phyloP scores from a whole-genome alignment of 2,888 invertebrate genomes.

The Rhodophaea formosa region DNA sequence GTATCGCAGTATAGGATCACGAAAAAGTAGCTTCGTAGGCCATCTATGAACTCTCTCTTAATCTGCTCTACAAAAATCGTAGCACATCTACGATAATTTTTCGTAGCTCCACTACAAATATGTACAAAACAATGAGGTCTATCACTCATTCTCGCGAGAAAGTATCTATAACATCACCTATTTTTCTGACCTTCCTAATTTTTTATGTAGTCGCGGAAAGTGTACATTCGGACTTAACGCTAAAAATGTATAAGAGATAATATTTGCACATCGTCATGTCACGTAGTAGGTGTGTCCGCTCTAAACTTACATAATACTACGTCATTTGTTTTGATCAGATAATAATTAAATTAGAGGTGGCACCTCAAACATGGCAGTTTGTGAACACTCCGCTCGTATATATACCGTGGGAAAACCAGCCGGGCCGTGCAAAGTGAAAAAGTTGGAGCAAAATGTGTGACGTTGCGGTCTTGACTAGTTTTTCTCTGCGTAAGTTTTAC shows the following conservation, averaged over 20 bases:
- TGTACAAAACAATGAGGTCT: too few relatives aligned
- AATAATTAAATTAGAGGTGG: slow-evolving; percentile 14
- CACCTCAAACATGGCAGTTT: slow-evolving; percentile 9
- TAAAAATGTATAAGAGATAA: neutral
- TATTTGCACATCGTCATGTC: slow-evolving; percentile 3
- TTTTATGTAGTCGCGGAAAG: neutral
- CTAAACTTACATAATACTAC: slow-evolving; percentile 5
- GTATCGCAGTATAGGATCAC: too few relatives aligned
- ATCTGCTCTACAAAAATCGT: too few relatives aligned
- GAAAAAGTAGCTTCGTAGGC: neutral
- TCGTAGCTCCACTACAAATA: too few relatives aligned
- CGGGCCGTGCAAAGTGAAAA: neutral
- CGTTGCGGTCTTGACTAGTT: neutral
- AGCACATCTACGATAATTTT: too few relatives aligned
- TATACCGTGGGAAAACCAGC: slow-evolving; percentile 5
- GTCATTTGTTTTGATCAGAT: slow-evolving; percentile 22
- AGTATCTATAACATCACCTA: too few relatives aligned
- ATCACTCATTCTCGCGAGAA: too few relatives aligned
- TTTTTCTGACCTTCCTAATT: too few relatives aligned
- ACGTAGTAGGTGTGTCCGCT: slow-evolving; percentile 21
- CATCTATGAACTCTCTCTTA: neutral
- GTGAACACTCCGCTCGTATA: slow-evolving; percentile 7
- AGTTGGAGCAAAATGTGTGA: slow-evolving; percentile 2
- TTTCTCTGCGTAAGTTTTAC: slow-evolving; percentile 2
- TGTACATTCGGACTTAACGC: neutral